Base-by-base conservation (phyloP, 2,888 invertebrate genomes). In the Dryadula phaetusa region DNA sequence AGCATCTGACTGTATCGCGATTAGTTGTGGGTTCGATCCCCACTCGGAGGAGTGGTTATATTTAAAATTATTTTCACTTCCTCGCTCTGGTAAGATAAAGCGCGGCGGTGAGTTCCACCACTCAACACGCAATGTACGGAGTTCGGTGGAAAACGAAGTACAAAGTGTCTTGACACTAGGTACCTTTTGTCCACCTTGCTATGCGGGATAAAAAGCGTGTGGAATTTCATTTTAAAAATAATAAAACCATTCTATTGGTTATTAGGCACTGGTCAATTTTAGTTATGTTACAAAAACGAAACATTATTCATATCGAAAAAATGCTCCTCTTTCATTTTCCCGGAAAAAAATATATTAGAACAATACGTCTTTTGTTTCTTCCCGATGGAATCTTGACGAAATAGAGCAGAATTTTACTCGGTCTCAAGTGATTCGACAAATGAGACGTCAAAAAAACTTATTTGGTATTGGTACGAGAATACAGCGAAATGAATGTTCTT, bases 401-500 rank as follows among this genome's bases (percentile, higher is more conserved):
- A 44, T 20, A 53, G 53, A 53, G 14, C 34, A 25, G n/a, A 46
- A 22, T 53, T n/a, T 32, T 54, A 54, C 46, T 64, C 34, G n/a
- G n/a, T 64, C 54, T 56, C 54, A 28, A 54, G 34, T 44, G 46
- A 46, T 34, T 46, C 64, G 34, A 46, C 22, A 64, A 64, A 64
- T 46, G 22, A 56, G 44, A 54, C 12, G 54, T 44, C 63, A 62
- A 42, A 54, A 40, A 53, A 53, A 44, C 12, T 18, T 32, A 44
- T 44, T 44, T 25, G 7, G 12, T 42, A 22, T 44, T 12, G 28
- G 28, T 28, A 42, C 28, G 8, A 28, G 28, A 60, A 60, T 60
- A 60, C 14, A 28, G 8, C 18, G 40, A 63, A 54, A 37, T n/a
- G 14, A 37, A 37, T 14, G 8, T 22, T 34, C 37, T 16, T 22